Evolutionary conservation across 2,888 invertebrate species (phyloP).

Genomic region (Cordilura impudica): DNA sequence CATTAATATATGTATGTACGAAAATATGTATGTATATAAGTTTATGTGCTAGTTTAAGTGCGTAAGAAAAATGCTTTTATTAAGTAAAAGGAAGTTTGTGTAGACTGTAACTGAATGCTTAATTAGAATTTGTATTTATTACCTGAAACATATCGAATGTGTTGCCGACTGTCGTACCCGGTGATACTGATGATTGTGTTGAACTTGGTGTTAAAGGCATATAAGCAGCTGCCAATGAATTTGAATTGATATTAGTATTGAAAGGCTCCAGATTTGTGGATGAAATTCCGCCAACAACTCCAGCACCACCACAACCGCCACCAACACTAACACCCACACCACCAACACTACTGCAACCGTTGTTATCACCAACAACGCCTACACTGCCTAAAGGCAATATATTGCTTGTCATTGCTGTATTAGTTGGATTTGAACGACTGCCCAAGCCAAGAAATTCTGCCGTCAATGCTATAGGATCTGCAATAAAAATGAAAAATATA

Average conservation of each 20-base stretch:
- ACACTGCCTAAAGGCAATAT: constrained; percentile 63
- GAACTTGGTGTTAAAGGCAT: constrained; percentile 76
- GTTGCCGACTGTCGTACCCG: constrained; percentile 70
- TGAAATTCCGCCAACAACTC: constrained; percentile 48
- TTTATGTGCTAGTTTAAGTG: constrained; percentile 45
- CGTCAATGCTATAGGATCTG: constrained; percentile 74
- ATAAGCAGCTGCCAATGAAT: constrained; percentile 66
- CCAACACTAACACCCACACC: constrained; percentile 48
- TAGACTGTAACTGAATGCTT: constrained; percentile 6
- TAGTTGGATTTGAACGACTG: constrained; percentile 54
- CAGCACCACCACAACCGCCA: constrained; percentile 17
- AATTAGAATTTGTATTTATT: constrained; percentile 51
- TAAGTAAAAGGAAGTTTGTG: constrained; percentile 1
- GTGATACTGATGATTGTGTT: constrained; percentile 76
- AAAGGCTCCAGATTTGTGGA: constrained; percentile 53
- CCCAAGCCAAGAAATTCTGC: constrained; percentile 75
- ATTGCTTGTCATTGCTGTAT: constrained; percentile 55
- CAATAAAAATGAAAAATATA: constrained; percentile 50
- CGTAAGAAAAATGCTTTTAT: constrained; percentile 19
- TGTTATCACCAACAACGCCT: constrained; percentile 67
- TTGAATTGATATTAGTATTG: constrained; percentile 42
- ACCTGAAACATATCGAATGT: constrained; percentile 77
- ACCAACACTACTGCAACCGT: constrained; percentile 57
- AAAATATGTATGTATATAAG: neutral
- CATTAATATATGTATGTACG: no score